Evolutionary conservation across 2,797 vertebrate genomes (phyloP).

Genomic region (Enteromius unitaeniatus): DNA sequence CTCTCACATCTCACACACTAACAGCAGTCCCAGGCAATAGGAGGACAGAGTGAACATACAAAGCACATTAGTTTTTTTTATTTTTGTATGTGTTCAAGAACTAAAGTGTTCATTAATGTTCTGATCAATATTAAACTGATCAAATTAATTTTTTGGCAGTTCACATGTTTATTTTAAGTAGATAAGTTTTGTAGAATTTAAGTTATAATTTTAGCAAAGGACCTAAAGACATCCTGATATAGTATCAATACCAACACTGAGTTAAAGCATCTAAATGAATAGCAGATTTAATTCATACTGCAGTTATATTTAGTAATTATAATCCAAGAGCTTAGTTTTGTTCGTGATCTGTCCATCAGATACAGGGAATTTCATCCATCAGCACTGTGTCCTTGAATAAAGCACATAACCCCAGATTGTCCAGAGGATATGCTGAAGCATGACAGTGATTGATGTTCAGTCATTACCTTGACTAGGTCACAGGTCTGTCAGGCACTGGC

Average conservation of each 20-base stretch:
- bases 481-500: constrained; percentile 76
- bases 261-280: background rate
- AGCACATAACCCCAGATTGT: background rate
- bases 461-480: constrained; percentile 23
- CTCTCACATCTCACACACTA: too few relatives aligned
- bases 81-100: too few relatives aligned
- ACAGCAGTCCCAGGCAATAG: too few relatives aligned
- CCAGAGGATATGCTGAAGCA: background rate
- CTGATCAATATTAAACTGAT: too few relatives aligned
- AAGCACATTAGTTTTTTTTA: too few relatives aligned
- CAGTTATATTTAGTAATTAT: background rate
- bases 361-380: background rate
- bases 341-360: constrained; percentile 63
- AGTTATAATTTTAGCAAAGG: background rate
- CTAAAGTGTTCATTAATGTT: too few relatives aligned
- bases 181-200: background rate
- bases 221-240: background rate
- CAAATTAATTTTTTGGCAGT: background rate
- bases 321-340: background rate
- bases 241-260: background rate
- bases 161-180: background rate
- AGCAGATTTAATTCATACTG: background rate
- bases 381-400: background rate
- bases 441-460: background rate
- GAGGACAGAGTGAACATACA: too few relatives aligned